phyloP scores from a whole-genome alignment of 2,888 invertebrate species.

The Caenorhabditis zanzibari region DNA sequence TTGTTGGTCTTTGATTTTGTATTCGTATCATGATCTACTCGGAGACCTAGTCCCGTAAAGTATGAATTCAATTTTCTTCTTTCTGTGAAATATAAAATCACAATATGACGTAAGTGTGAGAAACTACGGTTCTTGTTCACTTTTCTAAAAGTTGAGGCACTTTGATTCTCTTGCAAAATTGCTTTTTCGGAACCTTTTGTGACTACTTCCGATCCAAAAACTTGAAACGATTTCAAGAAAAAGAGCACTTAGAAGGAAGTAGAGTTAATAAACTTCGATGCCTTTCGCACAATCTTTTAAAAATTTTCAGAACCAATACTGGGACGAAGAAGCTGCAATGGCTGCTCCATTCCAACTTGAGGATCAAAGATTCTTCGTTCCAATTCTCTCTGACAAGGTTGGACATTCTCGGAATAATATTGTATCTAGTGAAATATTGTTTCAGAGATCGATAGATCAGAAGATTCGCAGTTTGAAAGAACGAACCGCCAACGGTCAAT shows the following conservation, averaged over 20 bases:
- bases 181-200: background rate
- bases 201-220: background rate
- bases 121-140: slow-evolving; percentile 4
- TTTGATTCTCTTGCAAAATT: slow-evolving; percentile 6
- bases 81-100: background rate
- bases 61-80: slow-evolving; percentile 1
- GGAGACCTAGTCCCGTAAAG: background rate
- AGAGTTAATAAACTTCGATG: background rate
- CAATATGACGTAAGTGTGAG: background rate
- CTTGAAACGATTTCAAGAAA: background rate
- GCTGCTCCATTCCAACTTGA: slow-evolving; percentile 37
- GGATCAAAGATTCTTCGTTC: slow-evolving; percentile 60
- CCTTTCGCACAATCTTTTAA: background rate
- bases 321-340: slow-evolving; percentile 39
- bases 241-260: background rate
- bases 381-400: slow-evolving; percentile 57
- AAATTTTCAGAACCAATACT: slow-evolving; percentile 46
- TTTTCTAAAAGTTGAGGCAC: slow-evolving; percentile 9
- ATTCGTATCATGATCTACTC: background rate
- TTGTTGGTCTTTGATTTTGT: background rate
- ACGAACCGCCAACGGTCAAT: slow-evolving; percentile 62
- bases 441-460: slow-evolving; percentile 65
- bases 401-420: background rate
- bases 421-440: background rate
- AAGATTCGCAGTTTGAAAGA: slow-evolving; percentile 65